Conservation (phyloP, 1,140 invertebrate genomes). For the Chelonus insularis region DNA sequence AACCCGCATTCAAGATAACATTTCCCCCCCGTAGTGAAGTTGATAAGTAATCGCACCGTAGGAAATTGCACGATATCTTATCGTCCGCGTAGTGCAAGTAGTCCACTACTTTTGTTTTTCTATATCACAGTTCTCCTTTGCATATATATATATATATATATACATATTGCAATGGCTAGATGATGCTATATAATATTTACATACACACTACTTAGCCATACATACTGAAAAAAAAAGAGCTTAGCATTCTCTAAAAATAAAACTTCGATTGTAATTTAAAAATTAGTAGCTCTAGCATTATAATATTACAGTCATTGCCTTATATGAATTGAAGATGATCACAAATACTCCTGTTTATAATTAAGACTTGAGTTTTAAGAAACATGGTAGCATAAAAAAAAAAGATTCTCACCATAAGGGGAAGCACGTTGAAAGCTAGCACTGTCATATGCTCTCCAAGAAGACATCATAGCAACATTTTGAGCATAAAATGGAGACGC, state of each 20-base stretch:
- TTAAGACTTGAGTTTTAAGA: too few relatives aligned
- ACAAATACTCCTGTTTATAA: too few relatives aligned
- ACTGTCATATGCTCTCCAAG: conserved; percentile 77
- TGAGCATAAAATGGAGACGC: conserved; percentile 70
- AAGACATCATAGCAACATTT: conserved; percentile 75
- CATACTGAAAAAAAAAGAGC: too few relatives aligned
- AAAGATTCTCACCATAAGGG: conserved; percentile 66
- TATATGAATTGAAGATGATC: too few relatives aligned
- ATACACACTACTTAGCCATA: too few relatives aligned
- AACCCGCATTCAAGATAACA: conserved; percentile 10
- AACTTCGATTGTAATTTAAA: too few relatives aligned
- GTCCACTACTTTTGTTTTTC: conserved; percentile 34
- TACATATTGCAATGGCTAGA: not conserved
- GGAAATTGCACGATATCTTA: conserved; percentile 38
- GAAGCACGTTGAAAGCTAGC: conserved; percentile 73
- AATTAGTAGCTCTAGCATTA: too few relatives aligned
- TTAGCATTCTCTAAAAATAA: too few relatives aligned
- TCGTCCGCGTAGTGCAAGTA: conserved; percentile 29
- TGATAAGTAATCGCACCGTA: conserved; percentile 35
- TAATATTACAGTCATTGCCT: too few relatives aligned
- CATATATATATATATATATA: conserved; percentile 6
- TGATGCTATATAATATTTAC: too few relatives aligned
- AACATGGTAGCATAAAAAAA: too few relatives aligned
- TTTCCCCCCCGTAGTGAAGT: conserved; percentile 11
- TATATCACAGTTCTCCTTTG: conserved; percentile 19